Base-by-base conservation (phyloP, 2,888 invertebrate genomes). In the Macrophya annulata region DNA sequence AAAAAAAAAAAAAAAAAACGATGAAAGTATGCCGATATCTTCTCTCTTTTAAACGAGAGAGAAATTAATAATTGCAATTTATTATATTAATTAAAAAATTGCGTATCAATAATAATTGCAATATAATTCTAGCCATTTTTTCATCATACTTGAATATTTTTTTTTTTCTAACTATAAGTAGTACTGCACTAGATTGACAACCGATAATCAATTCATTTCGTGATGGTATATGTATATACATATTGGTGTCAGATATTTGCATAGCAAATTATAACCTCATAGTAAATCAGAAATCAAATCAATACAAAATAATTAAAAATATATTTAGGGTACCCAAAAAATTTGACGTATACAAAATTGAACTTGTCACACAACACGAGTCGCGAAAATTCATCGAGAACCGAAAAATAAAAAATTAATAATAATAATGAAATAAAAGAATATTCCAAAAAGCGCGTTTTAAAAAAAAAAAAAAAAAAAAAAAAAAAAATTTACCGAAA, bases 261-360 rank as follows among this genome's bases (percentile, higher is more conserved):
- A 71, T 71, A 71, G n/a, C 62, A 62, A 62, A 62, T 62, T 62
- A 62, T 62, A 62, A 62, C 25, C 62, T 62, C 62, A n/a, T n/a
- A 17, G 37, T 71, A 17, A 71, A 71, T 71, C 40, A 71, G 71
- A 71, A 71, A 71, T 40, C 17, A 71, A 71, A 62, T 62, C 25
- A 62, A 25, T 21, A 62, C 25, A 62, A 62, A 62, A 62, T 12
- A 62, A 62, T 62, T 62, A 62, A 62, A 55, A 62, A 2, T 62
- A 12, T 62, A 62, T 62, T 55, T n/a, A n/a, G n/a, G n/a, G n/a
- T n/a, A 55, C 55, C n/a, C 55, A n/a, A n/a, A n/a, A n/a, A n/a
- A n/a, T n/a, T n/a, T n/a, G n/a, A n/a, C n/a, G n/a, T n/a, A n/a
- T n/a, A n/a, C n/a, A n/a, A n/a, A n/a, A n/a, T n/a, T n/a, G n/a